These are phyloP conservation scores for Oreohelix idahoensis DNA, from an alignment of 1,140 invertebrate genomes.

Conservation along the genomic window DNA sequence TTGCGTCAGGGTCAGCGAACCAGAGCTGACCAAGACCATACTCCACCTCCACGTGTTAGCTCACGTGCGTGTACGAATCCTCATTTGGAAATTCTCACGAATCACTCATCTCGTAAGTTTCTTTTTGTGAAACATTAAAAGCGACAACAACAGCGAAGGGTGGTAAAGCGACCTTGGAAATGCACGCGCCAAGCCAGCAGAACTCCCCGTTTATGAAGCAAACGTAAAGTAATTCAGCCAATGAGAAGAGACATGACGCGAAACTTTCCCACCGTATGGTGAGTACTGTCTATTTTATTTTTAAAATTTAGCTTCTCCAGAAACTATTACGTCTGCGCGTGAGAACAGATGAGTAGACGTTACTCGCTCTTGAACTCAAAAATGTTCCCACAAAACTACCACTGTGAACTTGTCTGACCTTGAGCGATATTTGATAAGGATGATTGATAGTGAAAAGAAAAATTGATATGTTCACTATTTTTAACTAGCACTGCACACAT, in stretches of 20 bases:
- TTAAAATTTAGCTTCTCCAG: neutral
- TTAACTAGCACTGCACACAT: neutral
- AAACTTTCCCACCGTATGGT: neutral
- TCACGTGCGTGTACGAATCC: neutral
- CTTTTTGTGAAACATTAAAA: neutral
- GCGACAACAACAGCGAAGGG: neutral
- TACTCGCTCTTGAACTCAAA: neutral
- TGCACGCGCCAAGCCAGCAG: neutral
- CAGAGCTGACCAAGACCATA: too few species aligned
- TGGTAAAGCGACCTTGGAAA: neutral
- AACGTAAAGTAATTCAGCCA: neutral
- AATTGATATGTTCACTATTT: too few species aligned
- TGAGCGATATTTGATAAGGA: neutral
- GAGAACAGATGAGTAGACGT: neutral
- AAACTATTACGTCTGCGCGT: neutral
- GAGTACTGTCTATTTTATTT: neutral
- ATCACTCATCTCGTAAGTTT: neutral
- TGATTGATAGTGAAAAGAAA: neutral
- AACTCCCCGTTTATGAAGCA: neutral
- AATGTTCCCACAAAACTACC: neutral
- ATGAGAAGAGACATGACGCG: conserved; percentile 1
- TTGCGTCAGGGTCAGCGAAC: too few species aligned
- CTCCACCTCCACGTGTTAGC: neutral
- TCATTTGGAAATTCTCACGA: neutral
- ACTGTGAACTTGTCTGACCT: neutral